phyloP scores from a whole-genome alignment of 2,888 invertebrate genomes.

The Apamea crenata region DNA sequence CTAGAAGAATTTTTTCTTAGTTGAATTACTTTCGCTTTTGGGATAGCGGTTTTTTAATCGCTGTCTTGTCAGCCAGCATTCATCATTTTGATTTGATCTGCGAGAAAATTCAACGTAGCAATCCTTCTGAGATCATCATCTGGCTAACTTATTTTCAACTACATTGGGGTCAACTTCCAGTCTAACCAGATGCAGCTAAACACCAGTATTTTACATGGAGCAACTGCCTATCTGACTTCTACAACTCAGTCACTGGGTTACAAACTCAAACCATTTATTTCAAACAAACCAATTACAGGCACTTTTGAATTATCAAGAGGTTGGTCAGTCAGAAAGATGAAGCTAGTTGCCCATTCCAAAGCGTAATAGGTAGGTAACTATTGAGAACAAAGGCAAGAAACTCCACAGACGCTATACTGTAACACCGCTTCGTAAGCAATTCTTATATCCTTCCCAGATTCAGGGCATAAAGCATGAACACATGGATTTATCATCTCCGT shows the following conservation, averaged over 20 bases:
- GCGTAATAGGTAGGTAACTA: no score
- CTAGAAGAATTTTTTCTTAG: slow-evolving; percentile 10
- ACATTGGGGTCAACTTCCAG: neutral
- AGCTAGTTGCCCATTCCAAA: no score
- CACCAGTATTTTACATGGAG: no score
- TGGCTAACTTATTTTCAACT: neutral
- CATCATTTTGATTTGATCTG: neutral
- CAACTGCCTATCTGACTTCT: neutral
- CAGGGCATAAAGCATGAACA: neutral
- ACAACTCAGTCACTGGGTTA: neutral
- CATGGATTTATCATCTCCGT: neutral
- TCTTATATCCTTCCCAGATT: neutral
- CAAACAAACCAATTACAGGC: no score
- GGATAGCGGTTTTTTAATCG: neutral
- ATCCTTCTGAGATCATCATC: neutral
- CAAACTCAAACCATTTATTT: no score
- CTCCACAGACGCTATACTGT: no score
- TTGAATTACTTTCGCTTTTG: slow-evolving; percentile 2
- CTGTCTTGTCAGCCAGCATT: neutral
- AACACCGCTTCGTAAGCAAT: no score
- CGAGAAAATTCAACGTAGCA: neutral
- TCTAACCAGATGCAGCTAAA: neutral
- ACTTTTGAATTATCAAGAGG: no score
- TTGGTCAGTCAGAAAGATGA: no score
- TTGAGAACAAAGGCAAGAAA: no score